Base-by-base conservation (phyloP, 1,140 invertebrate species). In the Caerostris extrusa region DNA sequence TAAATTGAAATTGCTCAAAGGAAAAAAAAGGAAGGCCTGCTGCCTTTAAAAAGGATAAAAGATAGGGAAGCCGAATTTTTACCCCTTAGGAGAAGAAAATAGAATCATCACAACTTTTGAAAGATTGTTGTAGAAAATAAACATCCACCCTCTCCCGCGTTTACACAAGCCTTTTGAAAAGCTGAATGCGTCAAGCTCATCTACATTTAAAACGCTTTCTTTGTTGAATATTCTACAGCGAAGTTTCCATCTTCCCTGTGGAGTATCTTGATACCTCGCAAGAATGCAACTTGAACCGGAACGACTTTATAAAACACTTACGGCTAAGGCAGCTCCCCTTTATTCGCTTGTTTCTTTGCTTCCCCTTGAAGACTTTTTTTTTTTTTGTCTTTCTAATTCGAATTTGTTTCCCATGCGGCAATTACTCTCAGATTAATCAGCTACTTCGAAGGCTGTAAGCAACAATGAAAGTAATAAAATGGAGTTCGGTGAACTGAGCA, bases 141-240 rank as follows among this genome's bases (percentile, higher is more conserved):
- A 67, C 58, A 61, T 64, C n/a, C 56, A 56, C 90, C 69, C 67
- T 53, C 56, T 60, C 58, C 71, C 34, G n/a, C 60, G 60, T 92
- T 92, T 92, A 92, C 81, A 83, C 60, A 92, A 60, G 60, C 71
- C 19, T 90, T 90, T 90, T 60, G 56, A 71, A 90, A 90, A 90
- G 19, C 56, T 92, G 81, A 92, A 92, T 56, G 81, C 60, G 7
- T 58, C 50, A 34, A 64, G 56, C 90, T 67, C 90, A 92, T 92
- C 81, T 92, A 92, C 90, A 92, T 92, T 91, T 92, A 92, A 92
- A 92, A 85, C 82, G 81, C 69, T 92, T 92, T 85, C 60, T 81
- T 92, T 92, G 90, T 92, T 85, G 77, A 92, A 85, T 92, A 85
- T 83, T 57, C 69, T 61, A 57, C 7, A 14, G 69, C 19, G 19